Evolutionary conservation across 1,140 invertebrate species (phyloP), one percentile per base, ranked within the genome.

Genomic region (Trichonephila clavata): DNA sequence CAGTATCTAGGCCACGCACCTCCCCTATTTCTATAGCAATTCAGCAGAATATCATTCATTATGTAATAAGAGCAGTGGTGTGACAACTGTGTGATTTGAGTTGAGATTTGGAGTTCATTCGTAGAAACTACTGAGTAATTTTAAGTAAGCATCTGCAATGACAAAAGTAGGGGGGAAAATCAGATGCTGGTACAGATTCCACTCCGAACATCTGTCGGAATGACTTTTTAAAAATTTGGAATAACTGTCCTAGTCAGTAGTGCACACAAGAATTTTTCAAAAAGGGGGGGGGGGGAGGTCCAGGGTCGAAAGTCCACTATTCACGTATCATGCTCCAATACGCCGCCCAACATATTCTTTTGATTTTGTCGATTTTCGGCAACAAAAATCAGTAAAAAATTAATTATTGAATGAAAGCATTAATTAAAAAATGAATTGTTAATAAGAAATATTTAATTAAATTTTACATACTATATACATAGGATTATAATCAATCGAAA

Each of bases 141-240:
- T 77, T 77, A 39, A 77, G 71, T 77, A 77, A 77, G 39, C 71
- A 77, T 77, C 27, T 77, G 71, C 13, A 16, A 77, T 77, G 71
- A 77, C 24, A 77, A 77, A 68, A 21, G 65, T 77, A 77, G 14
- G 7, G 21, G 39, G 39, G 39, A 77, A 77, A 77, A 18, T 32
- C 27, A 32, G 71, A 77, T 77, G 71, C 24, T 77, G 71, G 71
- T 77, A 77, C 71, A 77, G 71, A 77, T 77, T 77, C 27, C 16
- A 32, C 7, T 18, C 6, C 3, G 32, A 77, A 77, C 71, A 77
- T 77, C 71, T 77, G 71, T 27, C 32, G 3, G 32, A 77, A 77
- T 77, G 65, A 14, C 71, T 77, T 77, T 39, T 39, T 16, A 77
- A 39, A 77, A 77, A 77, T 39, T 77, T 27, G 24, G 27, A 77